Conservation (phyloP, 2,888 invertebrate species). For the Troglohyphantes excavatus region DNA sequence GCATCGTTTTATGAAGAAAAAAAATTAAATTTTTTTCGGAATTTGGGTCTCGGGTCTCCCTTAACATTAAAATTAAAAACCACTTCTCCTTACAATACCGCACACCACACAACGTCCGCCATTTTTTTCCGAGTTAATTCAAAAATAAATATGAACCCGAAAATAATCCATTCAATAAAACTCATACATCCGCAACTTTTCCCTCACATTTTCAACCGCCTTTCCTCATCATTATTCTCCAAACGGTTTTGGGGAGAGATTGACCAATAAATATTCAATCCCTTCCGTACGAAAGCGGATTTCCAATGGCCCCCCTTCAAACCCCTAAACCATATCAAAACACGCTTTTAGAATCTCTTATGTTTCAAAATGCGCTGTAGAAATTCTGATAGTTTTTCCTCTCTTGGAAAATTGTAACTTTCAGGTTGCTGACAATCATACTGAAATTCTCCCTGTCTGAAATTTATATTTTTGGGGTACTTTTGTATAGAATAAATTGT, state of each 20-base stretch:
- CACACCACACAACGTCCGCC: too few species aligned
- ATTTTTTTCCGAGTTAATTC: too few species aligned
- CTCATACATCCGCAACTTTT: not conserved
- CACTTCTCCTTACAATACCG: too few species aligned
- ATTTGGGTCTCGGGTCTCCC: too few species aligned
- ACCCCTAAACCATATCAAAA: constrained; percentile 18
- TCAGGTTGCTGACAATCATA: too few species aligned
- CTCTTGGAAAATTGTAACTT: too few species aligned
- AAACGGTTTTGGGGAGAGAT: constrained; percentile 30
- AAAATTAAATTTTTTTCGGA: too few species aligned
- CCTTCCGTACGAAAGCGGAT: constrained; percentile 1
- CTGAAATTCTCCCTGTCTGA: too few species aligned
- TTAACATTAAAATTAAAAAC: too few species aligned
- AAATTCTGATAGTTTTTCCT: not conserved
- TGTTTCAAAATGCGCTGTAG: not conserved
- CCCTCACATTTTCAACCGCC: not conserved
- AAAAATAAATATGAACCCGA: not conserved
- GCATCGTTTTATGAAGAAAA: too few species aligned
- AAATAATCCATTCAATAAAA: not conserved
- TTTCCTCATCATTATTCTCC: constrained; percentile 26
- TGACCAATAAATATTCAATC: constrained; percentile 56
- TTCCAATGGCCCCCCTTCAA: not conserved
- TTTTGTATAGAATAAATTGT: too few species aligned
- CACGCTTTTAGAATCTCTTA: not conserved
- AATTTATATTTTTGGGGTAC: too few species aligned